Conservation (phyloP, 2,797 vertebrate species). For the Choloepus didactylus region DNA sequence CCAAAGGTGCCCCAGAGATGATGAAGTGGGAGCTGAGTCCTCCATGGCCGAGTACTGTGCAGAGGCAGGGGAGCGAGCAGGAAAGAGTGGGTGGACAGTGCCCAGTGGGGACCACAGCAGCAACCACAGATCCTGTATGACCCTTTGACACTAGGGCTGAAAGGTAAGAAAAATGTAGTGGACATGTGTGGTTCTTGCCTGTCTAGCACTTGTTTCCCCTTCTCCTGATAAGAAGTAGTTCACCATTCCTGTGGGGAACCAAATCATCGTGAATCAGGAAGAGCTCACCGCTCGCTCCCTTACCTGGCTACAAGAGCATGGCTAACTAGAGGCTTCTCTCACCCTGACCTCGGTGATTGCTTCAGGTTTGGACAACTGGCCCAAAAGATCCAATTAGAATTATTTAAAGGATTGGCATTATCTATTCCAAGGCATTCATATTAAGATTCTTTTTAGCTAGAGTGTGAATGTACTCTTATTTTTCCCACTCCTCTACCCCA, state of each 20-base stretch:
- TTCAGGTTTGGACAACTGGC: neutral
- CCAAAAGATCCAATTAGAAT: neutral
- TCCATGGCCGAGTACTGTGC: neutral
- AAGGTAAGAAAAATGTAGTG: neutral
- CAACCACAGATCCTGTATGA: rapidly evolving
- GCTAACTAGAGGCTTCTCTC: neutral
- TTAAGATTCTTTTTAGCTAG: neutral
- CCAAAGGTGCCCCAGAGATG: neutral
- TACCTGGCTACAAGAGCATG: too few species aligned
- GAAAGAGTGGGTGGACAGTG: neutral
- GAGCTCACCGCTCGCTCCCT: neutral
- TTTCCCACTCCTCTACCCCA: neutral
- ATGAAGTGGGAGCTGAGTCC: neutral
- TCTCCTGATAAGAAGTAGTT: neutral
- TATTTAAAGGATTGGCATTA: neutral
- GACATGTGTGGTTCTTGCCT: neutral
- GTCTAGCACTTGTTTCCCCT: too few species aligned
- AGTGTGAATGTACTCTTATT: neutral
- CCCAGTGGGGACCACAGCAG: neutral
- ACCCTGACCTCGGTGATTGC: neutral
- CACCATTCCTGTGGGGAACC: neutral
- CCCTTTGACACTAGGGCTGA: neutral
- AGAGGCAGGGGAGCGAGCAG: neutral
- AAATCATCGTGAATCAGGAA: neutral
- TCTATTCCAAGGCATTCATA: neutral